Evolutionary conservation across 2,797 vertebrate genomes (phyloP).

Genomic region (Carduelis carduelis): DNA sequence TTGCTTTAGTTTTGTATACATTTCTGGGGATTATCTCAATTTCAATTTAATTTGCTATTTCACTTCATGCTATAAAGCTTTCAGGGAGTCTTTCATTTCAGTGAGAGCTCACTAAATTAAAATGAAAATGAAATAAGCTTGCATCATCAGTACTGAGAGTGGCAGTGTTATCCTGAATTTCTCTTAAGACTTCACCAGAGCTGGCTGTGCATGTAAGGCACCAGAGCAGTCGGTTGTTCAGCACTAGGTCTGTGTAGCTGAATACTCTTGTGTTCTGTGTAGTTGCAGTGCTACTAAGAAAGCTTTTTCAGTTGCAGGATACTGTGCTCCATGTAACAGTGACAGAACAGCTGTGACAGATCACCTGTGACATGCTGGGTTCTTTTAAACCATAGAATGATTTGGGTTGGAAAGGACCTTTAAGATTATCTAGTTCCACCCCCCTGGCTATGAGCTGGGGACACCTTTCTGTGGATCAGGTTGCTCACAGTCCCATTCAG

Average conservation of each 20-base stretch:
- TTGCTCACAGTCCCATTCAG: background rate
- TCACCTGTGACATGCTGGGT: background rate
- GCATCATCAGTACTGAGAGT: background rate
- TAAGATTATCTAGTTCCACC: background rate
- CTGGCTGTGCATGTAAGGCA: background rate
- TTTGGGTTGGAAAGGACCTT: background rate
- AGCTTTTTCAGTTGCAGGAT: background rate
- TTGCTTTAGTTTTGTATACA: constrained; percentile 2
- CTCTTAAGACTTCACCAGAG: background rate
- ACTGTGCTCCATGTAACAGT: background rate
- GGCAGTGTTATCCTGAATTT: background rate
- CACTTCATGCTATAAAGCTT: constrained; percentile 32
- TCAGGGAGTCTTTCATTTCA: constrained; percentile 8
- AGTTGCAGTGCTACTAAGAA: background rate
- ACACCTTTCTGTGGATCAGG: background rate
- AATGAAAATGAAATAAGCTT: constrained; percentile 33
- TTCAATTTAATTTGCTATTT: constrained; percentile 55
- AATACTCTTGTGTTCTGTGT: background rate
- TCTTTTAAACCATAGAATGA: background rate
- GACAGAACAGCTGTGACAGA: background rate
- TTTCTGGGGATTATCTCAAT: constrained; percentile 44
- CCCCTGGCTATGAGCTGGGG: background rate
- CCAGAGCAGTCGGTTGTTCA: background rate
- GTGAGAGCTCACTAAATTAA: constrained; percentile 27
- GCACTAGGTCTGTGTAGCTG: background rate